A percentile compares a stretch with the other conserved stretches of the same genome.
phyloP scores from a whole-genome alignment of 2,113 vertebrate species.

The Hyaena hyaena region DNA sequence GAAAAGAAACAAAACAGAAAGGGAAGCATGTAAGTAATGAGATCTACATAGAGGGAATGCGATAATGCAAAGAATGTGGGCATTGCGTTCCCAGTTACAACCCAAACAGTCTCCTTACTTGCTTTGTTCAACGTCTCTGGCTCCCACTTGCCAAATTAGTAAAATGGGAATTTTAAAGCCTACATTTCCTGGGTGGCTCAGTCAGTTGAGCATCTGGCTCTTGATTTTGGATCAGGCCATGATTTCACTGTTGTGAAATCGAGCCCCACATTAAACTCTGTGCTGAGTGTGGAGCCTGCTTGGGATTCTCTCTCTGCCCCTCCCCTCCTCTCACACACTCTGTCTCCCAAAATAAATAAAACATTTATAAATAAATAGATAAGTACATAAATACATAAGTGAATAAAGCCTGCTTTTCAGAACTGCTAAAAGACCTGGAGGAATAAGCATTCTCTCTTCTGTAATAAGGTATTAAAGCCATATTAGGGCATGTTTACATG shows the following conservation, averaged over 20 bases:
- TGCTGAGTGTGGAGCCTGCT: no score
- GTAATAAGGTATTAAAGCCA: not conserved
- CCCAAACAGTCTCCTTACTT: not conserved
- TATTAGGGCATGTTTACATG: not conserved
- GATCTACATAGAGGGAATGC: not conserved
- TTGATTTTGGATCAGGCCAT: no score
- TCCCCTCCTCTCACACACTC: no score
- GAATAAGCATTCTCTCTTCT: not conserved
- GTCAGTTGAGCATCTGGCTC: no score
- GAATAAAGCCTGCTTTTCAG: not conserved
- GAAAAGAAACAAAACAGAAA: not conserved
- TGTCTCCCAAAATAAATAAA: no score
- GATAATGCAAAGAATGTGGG: accelerated
- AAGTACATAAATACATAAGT: no score
- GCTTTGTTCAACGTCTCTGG: not conserved
- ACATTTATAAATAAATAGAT: no score
- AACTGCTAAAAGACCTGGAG: not conserved
- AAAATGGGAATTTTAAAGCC: not conserved
- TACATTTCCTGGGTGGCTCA: no score
- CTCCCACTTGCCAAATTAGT: not conserved
- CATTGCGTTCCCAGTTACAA: not conserved
- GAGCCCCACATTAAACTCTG: no score
- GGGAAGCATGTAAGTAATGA: not conserved
- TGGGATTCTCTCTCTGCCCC: no score
- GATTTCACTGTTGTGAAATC: no score